phyloP scores from a whole-genome alignment of 2,797 vertebrate genomes.

The Anguilla obscura region DNA sequence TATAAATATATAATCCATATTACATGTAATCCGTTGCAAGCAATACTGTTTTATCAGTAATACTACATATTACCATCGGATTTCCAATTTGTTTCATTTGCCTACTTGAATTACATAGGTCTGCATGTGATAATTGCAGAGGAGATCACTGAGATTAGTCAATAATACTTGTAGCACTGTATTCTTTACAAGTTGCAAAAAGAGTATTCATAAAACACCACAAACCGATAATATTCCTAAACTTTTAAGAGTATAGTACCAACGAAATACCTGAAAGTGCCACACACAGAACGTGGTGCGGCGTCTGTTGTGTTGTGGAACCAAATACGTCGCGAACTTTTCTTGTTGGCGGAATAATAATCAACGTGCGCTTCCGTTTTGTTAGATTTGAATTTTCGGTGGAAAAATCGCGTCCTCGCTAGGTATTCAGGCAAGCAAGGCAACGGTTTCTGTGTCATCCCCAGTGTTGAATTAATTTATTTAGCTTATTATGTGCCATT shows the following conservation, averaged over 20 bases:
- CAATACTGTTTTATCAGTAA: too few relatives aligned
- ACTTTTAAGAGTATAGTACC: background rate
- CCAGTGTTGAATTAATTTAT: background rate
- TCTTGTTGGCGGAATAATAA: background rate
- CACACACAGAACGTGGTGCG: background rate
- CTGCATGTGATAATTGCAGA: too few relatives aligned
- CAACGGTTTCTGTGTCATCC: background rate
- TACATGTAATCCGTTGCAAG: too few relatives aligned
- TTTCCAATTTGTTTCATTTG: too few relatives aligned
- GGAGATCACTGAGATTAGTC: too few relatives aligned
- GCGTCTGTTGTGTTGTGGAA: background rate
- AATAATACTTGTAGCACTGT: too few relatives aligned
- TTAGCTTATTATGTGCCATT: background rate
- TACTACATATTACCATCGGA: too few relatives aligned
- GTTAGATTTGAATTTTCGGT: constrained; percentile 33
- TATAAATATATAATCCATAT: too few relatives aligned
- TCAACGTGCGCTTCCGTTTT: constrained; percentile 35
- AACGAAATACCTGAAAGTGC: background rate
- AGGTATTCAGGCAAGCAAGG: constrained; percentile 9
- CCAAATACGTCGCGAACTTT: background rate
- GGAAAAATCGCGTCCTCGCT: background rate
- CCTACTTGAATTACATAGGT: too few relatives aligned
- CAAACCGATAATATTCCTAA: too few relatives aligned
- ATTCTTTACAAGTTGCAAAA: too few relatives aligned
- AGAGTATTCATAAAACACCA: too few relatives aligned